These are phyloP conservation scores for Sinhomidia bicolor DNA, from an alignment of 2,888 invertebrate species.

Conservation along the genomic window DNA sequence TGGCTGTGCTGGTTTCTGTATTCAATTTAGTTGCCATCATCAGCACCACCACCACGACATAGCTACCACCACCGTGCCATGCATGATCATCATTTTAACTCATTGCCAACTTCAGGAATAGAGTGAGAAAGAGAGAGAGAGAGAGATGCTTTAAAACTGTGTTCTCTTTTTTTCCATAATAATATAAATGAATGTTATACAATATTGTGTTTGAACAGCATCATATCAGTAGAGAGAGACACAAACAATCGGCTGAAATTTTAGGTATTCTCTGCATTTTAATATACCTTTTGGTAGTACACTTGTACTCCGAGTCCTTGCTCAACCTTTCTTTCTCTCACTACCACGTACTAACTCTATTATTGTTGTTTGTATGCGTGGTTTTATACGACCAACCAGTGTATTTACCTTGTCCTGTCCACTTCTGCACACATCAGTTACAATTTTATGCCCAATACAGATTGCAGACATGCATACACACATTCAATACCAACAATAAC, in stretches of 20 bases:
- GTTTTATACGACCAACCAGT: not conserved
- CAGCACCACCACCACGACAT: not conserved
- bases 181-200: not conserved
- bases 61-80: not conserved
- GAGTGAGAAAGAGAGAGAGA: not conserved
- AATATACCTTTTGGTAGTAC: conserved; percentile 8
- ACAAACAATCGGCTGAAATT: no score
- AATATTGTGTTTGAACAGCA: conserved; percentile 12
- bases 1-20: conserved; percentile 31
- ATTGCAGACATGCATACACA: not conserved
- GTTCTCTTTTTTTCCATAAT: not conserved
- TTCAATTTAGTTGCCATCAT: conserved; percentile 41
- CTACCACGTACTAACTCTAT: no score
- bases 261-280: not conserved
- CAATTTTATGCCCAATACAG: not conserved
- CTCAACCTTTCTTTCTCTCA: not conserved
- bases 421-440: not conserved
- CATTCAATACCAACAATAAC: not conserved
- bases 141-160: conserved; percentile 2
- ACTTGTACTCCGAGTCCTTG: conserved; percentile 59
- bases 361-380: not conserved
- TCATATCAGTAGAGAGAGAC: no score
- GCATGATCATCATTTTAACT: not conserved
- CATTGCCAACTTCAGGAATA: conserved; percentile 20
- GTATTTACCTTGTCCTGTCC: not conserved